Evolutionary conservation across 2,888 invertebrate species (phyloP).

Genomic region (Saturnia pavonia): DNA sequence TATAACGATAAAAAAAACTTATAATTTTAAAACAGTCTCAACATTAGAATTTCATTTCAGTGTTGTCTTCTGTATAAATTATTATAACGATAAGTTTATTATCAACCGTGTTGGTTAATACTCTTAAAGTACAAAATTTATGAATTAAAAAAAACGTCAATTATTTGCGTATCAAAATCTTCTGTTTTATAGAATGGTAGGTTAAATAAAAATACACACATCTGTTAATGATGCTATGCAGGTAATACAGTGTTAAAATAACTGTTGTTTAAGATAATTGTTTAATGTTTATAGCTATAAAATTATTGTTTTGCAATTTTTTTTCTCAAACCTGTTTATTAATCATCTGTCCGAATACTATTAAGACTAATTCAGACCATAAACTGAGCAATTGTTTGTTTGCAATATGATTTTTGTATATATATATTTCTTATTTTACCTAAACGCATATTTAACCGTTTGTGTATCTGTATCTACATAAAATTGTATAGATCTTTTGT

Average conservation of each 20-base stretch:
- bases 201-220: constrained; percentile 22
- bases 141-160: constrained; percentile 8
- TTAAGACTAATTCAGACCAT: background rate
- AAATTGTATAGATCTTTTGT: background rate
- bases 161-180: constrained; percentile 17
- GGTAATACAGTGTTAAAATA: constrained; percentile 29
- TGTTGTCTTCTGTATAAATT: too few relatives aligned
- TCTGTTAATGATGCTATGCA: constrained; percentile 20
- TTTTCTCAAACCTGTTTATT: background rate
- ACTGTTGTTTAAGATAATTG: constrained; percentile 28
- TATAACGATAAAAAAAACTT: too few relatives aligned
- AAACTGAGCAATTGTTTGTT: background rate
- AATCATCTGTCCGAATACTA: background rate
- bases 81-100: too few relatives aligned
- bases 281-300: constrained; percentile 22
- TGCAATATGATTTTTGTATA: background rate
- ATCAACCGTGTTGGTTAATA: background rate
- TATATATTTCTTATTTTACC: too few relatives aligned
- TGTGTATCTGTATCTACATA: background rate
- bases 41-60: too few relatives aligned
- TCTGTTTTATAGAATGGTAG: constrained; percentile 18
- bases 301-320: too few relatives aligned
- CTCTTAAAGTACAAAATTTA: constrained; percentile 16
- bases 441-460: background rate
- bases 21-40: too few relatives aligned